Base-by-base conservation (phyloP, 2,888 invertebrate species). In the Drosophila mercatorum region DNA sequence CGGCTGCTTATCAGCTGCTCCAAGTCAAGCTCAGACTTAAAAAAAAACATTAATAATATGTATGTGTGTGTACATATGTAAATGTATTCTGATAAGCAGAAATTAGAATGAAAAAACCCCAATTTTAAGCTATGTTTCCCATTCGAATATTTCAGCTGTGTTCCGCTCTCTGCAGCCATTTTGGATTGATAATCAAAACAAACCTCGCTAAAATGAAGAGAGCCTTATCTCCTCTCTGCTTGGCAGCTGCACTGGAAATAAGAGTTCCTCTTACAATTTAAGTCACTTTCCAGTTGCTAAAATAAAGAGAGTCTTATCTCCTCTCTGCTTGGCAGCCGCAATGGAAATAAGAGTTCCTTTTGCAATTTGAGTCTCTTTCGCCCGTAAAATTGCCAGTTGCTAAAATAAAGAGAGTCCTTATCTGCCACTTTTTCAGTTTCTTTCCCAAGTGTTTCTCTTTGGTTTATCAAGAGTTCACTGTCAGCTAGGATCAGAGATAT, bases 1-100 rank as follows among this genome's bases (percentile, higher is more conserved):
- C 26, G 26, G n/a, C n/a, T 41, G 52, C 75, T 79, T 79, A 79
- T 71, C 82, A 72, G 65, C 58, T 58, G 41, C 41, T 64, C 11
- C 31, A 12, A 58, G 34, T 69, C 47, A 38, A 64, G 69, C 52
- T 60, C 17, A 17, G 17, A 17, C 17, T 17, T 17, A 17, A 17
- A 17, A 17, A 17, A 17, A 17, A 17, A 17, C 17, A 17, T 17
- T 17, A 17, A 34, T 41, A 34, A 22, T 36, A 44, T n/a, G 6
- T 40, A 44, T 4, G n/a, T 36, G 28, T 3, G 3, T 36, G 3
- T 31, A 5, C 38, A 38, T 44, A 26, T 6, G 2, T 40, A 26
- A 5, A 4, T 46, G 5, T n/a, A 34, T 11, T 31, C 31, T 47
- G 66, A 66, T 66, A 46, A 55, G 26, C 51, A n/a, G 5, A 2